Conservation (phyloP, 2,113 vertebrate species). For the Myanophis thanlyinensis region DNA sequence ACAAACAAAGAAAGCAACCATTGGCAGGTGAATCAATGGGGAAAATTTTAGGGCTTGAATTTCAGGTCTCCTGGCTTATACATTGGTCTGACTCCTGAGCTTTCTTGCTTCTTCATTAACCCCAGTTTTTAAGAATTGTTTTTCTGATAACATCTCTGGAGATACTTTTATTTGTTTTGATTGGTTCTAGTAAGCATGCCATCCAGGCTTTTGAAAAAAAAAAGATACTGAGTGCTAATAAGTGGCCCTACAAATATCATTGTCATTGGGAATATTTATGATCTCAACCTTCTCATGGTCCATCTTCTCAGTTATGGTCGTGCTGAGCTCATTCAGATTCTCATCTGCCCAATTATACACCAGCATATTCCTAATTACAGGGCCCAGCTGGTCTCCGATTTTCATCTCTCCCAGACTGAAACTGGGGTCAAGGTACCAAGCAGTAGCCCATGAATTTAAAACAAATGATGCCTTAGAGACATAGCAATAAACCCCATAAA, state of each 20-base stretch:
- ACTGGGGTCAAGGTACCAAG: slow-evolving; percentile 6
- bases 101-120: background rate
- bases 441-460: slow-evolving; percentile 13
- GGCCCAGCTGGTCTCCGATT: slow-evolving; percentile 20
- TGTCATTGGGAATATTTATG: slow-evolving; percentile 9
- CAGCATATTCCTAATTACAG: slow-evolving; percentile 29
- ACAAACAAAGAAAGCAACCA: background rate
- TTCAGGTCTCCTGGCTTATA: background rate
- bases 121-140: background rate
- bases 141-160: background rate
- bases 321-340: slow-evolving; percentile 9
- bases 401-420: slow-evolving; percentile 13
- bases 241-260: background rate
- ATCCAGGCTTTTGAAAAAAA: background rate
- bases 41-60: background rate
- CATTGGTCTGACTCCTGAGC: background rate
- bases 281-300: background rate
- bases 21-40: background rate
- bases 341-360: slow-evolving; percentile 28
- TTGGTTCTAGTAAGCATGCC: background rate
- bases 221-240: background rate
- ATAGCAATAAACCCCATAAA: slow-evolving; percentile 11
- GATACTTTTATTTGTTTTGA: background rate
- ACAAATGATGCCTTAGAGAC: slow-evolving; percentile 9
- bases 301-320: slow-evolving; percentile 8